Evolutionary conservation across 1,140 invertebrate genomes (phyloP), one percentile per base, ranked within the genome.

Genomic region (Cylas formicarius): DNA sequence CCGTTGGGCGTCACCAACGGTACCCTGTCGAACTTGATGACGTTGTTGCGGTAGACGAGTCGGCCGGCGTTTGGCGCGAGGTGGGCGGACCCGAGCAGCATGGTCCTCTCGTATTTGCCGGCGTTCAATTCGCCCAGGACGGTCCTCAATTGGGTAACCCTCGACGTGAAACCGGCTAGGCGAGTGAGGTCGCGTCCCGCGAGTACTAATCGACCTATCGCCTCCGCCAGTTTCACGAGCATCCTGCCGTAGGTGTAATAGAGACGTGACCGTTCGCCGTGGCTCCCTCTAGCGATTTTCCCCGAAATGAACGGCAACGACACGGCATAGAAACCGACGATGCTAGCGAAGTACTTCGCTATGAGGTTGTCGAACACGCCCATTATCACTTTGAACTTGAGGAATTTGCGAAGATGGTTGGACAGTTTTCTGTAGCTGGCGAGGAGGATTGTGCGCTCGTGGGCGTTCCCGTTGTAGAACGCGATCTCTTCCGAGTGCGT

Each of bases 401-500:
- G 78, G 68, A 94, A 92, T 60, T 84, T 86, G 42, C 86, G 74
- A 40, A 97, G 67, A 71, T 97, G 94, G 16, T 75, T 75, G 53
- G 92, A 86, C 61, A 98, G 71, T 74, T 89, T 92, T 44, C 85
- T 78, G 65, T 95, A 97, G 57, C 90, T 88, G 10, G 84, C 78
- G 39, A 94, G 65, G 4, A 98, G 68, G 0, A 86, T 97, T 13
- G 84, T 66, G 65, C 92, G 88, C 67, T 98, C 95, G 22, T 89
- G 77, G 29, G 74, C 72, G 58, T 92, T 93, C 53, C 93, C 93
- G 69, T 93, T 77, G 66, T 97, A 98, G 68, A 98, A 99, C 2
- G 95, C 94, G 47, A 98, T 80, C 72, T 99, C 96, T 71, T 99
- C 96, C 13, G 92, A 91, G 68, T 98, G 97, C 0, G 91, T 93